Evolutionary conservation across 2,888 invertebrate genomes (phyloP).

Genomic region (Calameuta pallipes): DNA sequence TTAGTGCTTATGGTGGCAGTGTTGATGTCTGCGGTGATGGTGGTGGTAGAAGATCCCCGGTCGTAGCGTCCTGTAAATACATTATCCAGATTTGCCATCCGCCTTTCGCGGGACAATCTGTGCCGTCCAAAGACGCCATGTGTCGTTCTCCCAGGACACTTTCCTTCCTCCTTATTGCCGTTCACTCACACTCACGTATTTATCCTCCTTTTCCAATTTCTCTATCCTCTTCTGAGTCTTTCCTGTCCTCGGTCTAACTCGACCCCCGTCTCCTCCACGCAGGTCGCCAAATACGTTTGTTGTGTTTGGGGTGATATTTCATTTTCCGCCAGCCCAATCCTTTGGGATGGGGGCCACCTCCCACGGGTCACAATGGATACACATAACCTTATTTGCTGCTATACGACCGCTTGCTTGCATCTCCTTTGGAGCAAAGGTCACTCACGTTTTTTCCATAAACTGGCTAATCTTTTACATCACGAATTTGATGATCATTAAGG

Average conservation of each 20-base stretch:
- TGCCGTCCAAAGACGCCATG: slow-evolving; percentile 36
- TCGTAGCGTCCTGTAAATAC: slow-evolving; percentile 45
- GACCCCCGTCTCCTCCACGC: not conserved
- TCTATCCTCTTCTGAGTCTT: slow-evolving; percentile 3
- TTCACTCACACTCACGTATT: slow-evolving; percentile 43
- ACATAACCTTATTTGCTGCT: slow-evolving; percentile 47
- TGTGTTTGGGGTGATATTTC: slow-evolving; percentile 40
- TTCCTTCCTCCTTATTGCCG: slow-evolving; percentile 20
- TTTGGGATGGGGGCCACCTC: slow-evolving; percentile 23
- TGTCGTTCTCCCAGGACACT: slow-evolving; percentile 38
- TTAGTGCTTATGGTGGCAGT: not conserved
- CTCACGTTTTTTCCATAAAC: not conserved
- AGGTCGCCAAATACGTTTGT: not conserved
- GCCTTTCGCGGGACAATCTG: slow-evolving; percentile 40
- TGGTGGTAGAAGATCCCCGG: not conserved
- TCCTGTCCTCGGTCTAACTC: not conserved
- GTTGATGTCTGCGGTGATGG: not conserved
- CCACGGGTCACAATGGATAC: slow-evolving; percentile 37
- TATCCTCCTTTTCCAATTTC: slow-evolving; percentile 20
- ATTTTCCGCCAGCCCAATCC: slow-evolving; percentile 47
- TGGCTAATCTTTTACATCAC: not conserved
- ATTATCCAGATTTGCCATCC: slow-evolving; percentile 51
- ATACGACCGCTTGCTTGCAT: slow-evolving; percentile 16
- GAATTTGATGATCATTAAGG: not conserved
- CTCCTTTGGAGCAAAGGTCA: slow-evolving; percentile 14